Conservation (phyloP, 1,140 invertebrate genomes). For the Drosophila auraria region DNA sequence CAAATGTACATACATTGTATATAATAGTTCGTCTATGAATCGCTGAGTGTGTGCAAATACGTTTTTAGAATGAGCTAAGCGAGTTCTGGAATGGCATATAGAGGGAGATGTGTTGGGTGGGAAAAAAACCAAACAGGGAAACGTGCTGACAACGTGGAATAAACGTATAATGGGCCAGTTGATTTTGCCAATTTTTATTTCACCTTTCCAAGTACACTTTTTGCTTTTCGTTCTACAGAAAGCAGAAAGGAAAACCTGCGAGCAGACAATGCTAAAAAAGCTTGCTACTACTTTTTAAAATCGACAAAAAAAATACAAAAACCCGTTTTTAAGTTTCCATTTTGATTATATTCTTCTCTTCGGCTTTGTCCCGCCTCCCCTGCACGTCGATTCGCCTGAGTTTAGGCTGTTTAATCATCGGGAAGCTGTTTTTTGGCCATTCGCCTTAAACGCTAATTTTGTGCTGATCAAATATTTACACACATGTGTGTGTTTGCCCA, state of each 20-base stretch:
- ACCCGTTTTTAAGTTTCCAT: constrained; percentile 22
- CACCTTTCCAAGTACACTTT: constrained; percentile 4
- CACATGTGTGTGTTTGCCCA: constrained; percentile 45
- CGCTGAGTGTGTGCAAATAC: constrained; percentile 37
- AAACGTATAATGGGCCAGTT: constrained; percentile 2
- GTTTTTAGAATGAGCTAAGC: constrained; percentile 34
- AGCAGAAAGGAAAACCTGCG: neutral
- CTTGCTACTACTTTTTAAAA: constrained; percentile 8
- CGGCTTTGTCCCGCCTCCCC: constrained; percentile 11
- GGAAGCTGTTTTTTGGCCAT: constrained; percentile 26
- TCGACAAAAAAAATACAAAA: neutral
- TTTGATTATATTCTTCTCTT: constrained; percentile 11
- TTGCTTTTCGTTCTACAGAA: constrained; percentile 19
- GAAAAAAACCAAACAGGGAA: constrained; percentile 19
- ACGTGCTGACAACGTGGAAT: constrained; percentile 44
- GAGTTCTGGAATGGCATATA: constrained; percentile 35
- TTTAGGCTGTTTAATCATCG: constrained; percentile 16
- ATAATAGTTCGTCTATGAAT: constrained; percentile 30
- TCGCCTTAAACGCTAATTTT: constrained; percentile 37
- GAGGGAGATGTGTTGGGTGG: neutral
- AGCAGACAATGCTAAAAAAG: constrained; percentile 16
- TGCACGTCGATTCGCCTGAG: neutral
- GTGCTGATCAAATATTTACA: constrained; percentile 56
- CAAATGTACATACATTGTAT: constrained; percentile 13
- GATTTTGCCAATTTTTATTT: constrained; percentile 21